Evolutionary conservation across 2,888 invertebrate genomes (phyloP).

Genomic region (Shargacucullia verbasci): DNA sequence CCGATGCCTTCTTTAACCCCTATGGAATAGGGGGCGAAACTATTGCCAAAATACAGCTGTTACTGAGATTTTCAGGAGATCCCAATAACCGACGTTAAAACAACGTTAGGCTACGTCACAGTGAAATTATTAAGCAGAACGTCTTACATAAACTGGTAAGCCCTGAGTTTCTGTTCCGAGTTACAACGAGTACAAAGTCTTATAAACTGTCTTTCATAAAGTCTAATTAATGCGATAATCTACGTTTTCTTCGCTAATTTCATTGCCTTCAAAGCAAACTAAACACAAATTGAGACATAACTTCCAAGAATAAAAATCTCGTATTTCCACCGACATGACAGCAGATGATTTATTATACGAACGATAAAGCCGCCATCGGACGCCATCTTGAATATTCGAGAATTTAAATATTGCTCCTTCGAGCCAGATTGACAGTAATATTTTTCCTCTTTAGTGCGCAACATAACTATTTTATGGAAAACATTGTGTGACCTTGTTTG

Average conservation of each 20-base stretch:
- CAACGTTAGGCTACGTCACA: too few relatives aligned
- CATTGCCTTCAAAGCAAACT: slow-evolving; percentile 30
- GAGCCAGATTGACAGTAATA: slow-evolving; percentile 56
- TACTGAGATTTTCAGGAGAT: too few relatives aligned
- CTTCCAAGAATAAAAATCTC: slow-evolving; percentile 66
- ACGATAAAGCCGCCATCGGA: slow-evolving; percentile 68
- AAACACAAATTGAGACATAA: slow-evolving; percentile 61
- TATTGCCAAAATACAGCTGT: too few relatives aligned
- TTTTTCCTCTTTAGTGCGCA: slow-evolving; percentile 53
- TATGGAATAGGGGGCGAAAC: too few relatives aligned
- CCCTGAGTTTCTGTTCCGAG: too few relatives aligned
- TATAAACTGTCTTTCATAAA: too few relatives aligned
- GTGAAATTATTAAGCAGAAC: too few relatives aligned
- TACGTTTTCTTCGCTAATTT: slow-evolving; percentile 13
- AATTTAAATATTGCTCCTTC: slow-evolving; percentile 57
- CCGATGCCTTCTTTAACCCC: too few relatives aligned
- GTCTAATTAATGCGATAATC: too few relatives aligned
- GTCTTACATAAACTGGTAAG: too few relatives aligned
- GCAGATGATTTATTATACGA: slow-evolving; percentile 70
- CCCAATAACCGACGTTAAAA: too few relatives aligned
- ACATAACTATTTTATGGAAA: slow-evolving; percentile 41
- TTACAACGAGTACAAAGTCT: too few relatives aligned
- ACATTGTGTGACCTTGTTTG: slow-evolving; percentile 35
- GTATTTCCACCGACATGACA: slow-evolving; percentile 68
- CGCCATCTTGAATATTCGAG: slow-evolving; percentile 66